Evolutionary conservation across 2,797 vertebrate species (phyloP).

Genomic region (Lophotriccus pileatus): DNA sequence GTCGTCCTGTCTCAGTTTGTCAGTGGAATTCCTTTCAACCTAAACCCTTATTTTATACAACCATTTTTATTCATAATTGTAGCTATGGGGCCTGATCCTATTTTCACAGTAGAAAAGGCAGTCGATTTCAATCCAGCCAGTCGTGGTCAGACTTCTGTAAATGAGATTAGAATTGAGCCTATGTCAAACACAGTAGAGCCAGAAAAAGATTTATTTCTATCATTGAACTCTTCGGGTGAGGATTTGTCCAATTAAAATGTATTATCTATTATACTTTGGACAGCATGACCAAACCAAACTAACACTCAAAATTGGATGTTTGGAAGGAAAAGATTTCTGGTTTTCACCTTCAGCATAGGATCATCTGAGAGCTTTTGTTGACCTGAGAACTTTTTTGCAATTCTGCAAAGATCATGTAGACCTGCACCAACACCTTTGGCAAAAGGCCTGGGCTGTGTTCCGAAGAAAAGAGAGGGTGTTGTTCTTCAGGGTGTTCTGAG

Average conservation of each 20-base stretch:
- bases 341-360: neutral
- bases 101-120: slow-evolving; percentile 22
- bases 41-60: neutral
- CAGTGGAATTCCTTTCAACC: neutral
- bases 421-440: neutral
- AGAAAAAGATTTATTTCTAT: slow-evolving; percentile 45
- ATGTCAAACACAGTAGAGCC: slow-evolving; percentile 31
- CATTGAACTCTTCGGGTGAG: neutral
- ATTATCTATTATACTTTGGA: slow-evolving; percentile 34
- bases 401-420: neutral
- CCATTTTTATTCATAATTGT: slow-evolving; percentile 8
- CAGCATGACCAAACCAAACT: neutral
- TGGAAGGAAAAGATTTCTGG: neutral
- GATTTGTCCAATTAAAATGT: slow-evolving; percentile 41
- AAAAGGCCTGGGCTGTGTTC: neutral
- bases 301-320: neutral
- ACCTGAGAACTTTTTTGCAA: neutral
- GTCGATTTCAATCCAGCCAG: slow-evolving; percentile 21
- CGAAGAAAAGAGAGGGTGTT: neutral
- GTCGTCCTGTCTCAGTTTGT: neutral
- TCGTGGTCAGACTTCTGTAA: slow-evolving; percentile 25
- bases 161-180: slow-evolving; percentile 61
- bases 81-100: neutral
- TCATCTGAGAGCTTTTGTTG: neutral
- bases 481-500: neutral